Conservation (phyloP, 2,113 vertebrate species). For the Dromiciops gliroides region DNA sequence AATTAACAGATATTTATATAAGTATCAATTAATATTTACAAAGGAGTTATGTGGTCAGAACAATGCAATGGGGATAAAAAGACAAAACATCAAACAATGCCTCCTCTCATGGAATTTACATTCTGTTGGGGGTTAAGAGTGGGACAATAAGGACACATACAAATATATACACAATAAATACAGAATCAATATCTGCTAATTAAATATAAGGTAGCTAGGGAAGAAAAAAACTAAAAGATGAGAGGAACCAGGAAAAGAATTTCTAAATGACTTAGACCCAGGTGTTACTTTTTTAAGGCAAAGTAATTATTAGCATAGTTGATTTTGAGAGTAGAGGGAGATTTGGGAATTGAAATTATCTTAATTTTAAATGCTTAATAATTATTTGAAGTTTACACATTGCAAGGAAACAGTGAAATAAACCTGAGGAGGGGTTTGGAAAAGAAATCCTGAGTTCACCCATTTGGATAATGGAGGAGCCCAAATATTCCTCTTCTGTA, state of each 20-base stretch:
- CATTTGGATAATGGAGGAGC: constrained; percentile 1
- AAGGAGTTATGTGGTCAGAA: neutral
- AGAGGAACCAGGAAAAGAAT: neutral
- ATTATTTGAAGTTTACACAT: constrained; percentile 27
- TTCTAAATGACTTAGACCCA: neutral
- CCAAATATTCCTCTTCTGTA: neutral
- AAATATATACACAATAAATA: neutral
- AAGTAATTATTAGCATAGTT: too few species aligned
- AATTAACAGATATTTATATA: neutral
- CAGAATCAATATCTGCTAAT: neutral
- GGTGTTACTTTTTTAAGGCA: neutral
- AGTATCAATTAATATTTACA: neutral
- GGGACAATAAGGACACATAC: neutral
- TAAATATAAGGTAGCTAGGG: neutral
- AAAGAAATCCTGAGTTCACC: neutral
- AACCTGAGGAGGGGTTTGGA: neutral
- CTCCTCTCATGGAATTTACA: neutral
- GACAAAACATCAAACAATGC: neutral
- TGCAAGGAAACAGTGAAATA: neutral
- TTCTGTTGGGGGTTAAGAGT: neutral
- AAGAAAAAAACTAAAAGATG: neutral
- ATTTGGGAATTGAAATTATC: neutral
- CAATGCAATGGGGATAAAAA: neutral
- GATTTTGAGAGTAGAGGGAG: too few species aligned
- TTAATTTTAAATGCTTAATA: constrained; percentile 40